Base-by-base conservation (phyloP, 35 echinoderm and acorn worm genomes). In the Nesometra sesokonis region DNA sequence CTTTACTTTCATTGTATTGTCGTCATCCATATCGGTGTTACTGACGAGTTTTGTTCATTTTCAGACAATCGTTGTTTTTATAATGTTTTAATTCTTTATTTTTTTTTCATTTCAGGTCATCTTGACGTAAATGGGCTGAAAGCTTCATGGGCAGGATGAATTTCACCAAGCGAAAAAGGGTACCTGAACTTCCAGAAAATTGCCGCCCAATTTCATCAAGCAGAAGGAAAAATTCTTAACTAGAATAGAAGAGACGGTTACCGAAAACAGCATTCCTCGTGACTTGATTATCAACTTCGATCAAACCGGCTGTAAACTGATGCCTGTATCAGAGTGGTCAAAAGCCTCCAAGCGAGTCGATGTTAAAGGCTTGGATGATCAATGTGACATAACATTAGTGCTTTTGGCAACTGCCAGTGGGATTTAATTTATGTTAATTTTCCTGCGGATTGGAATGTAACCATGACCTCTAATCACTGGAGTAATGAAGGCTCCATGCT, bases 251-350 rank as follows among this genome's bases (percentile, higher is more conserved):
- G 32, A 32, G 15, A 43, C 38, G 4, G 38, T 43, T 15, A 4
- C 5, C 15, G 23, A 47, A 17, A 2, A 47, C 13, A 57, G 43
- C 32, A 47, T 85, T n/a, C 83, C 46, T 29, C 21, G 17, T 15
- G 11, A 88, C 80, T 23, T 88, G 0, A 40, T 88, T 13, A 81
- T 88, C 30, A 80, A 88, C 80, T 88, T 35, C 5, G 87, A 88
- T n/a, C 87, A 88, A 82, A 88, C 87, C 17, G 78, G 36, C 46
- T 38, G 32, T 0, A 7, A 37, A n/a, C 30, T 88, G 9, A 32
- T 88, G 3, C 87, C 87, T 47, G 37, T 31, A 21, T 8, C 15
- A 17, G 38, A 88, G 5, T 88, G 87, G 87, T 81, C 33, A 0
- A 40, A 88, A 35, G 87, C 77, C 0, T 34, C 32, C 34, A 88